These are phyloP conservation scores for Sclerodermus sp. DNA, from an alignment of 2,888 invertebrate species.

Conservation along the genomic window DNA sequence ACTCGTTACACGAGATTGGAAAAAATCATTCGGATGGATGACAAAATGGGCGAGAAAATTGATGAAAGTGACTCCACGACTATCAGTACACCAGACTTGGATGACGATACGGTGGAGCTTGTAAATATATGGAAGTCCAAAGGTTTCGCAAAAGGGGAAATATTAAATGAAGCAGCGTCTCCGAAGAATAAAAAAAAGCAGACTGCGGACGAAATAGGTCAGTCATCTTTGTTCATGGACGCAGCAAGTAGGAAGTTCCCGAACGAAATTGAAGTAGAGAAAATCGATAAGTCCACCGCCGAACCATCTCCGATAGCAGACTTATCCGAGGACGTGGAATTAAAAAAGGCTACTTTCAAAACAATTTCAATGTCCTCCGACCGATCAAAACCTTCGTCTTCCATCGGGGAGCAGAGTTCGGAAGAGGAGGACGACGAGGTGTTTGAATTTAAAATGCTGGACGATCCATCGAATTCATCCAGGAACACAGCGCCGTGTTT, in stretches of 20 bases:
- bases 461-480: conserved; percentile 20
- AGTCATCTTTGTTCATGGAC: background rate
- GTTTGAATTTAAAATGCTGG: conserved; percentile 21
- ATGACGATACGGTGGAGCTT: background rate
- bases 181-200: background rate
- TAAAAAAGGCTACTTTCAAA: conserved; percentile 17
- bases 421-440: conserved; percentile 35
- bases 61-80: conserved; percentile 22
- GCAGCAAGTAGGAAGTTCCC: background rate
- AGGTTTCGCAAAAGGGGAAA: background rate
- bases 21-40: background rate
- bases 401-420: conserved; percentile 29
- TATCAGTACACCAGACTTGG: conserved; percentile 11
- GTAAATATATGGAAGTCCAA: background rate
- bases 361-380: conserved; percentile 32
- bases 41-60: background rate
- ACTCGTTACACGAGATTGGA: no score
- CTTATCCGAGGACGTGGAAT: background rate
- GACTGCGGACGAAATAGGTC: background rate
- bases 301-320: conserved; percentile 4
- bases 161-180: no score
- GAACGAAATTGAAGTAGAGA: background rate
- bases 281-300: background rate
- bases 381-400: conserved; percentile 23
- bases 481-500: conserved; percentile 48